Percentiles rank a stretch among this genome's conserved stretches.
Conservation (phyloP, 2,888 invertebrate genomes). For the Chrysodeixis includens region DNA sequence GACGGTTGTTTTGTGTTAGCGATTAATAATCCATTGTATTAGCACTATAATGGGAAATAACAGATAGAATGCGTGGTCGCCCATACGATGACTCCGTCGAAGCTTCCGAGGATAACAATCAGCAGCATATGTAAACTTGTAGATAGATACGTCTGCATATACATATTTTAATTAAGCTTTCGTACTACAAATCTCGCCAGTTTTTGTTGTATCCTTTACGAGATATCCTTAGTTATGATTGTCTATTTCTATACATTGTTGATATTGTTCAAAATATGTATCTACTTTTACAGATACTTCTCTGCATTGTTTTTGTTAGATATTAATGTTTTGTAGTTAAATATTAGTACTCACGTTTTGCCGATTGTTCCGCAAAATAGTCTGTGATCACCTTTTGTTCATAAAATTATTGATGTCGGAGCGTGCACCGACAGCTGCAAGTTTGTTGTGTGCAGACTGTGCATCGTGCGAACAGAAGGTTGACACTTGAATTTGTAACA, state of each 20-base stretch:
- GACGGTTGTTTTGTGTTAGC: conserved; percentile 43
- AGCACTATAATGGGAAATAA: conserved; percentile 48
- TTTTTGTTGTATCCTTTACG: conserved; percentile 28
- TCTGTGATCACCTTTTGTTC: conserved; percentile 52
- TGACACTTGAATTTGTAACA: neutral
- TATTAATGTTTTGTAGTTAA: conserved; percentile 25
- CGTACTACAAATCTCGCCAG: conserved; percentile 19
- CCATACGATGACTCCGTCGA: conserved; percentile 25
- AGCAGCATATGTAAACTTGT: conserved; percentile 26
- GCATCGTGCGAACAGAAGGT: conserved; percentile 12
- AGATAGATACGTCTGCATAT: conserved; percentile 31
- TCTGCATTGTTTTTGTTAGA: neutral
- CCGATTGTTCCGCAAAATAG: conserved; percentile 35
- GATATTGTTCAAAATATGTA: neutral
- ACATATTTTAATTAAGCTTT: conserved; percentile 17
- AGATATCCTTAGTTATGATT: conserved; percentile 19
- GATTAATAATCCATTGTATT: conserved; percentile 49
- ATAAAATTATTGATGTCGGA: conserved; percentile 36
- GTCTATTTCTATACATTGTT: neutral
- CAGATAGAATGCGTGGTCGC: conserved; percentile 16
- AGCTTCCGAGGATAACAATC: conserved; percentile 15
- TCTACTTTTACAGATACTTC: conserved; percentile 19
- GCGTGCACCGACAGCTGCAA: conserved; percentile 21
- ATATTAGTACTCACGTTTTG: conserved; percentile 21
- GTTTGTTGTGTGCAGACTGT: conserved; percentile 14